These are phyloP conservation scores for Echinometra lucunter DNA, from an alignment of 53 echinoderm and acorn worm species.

Conservation along the genomic window DNA sequence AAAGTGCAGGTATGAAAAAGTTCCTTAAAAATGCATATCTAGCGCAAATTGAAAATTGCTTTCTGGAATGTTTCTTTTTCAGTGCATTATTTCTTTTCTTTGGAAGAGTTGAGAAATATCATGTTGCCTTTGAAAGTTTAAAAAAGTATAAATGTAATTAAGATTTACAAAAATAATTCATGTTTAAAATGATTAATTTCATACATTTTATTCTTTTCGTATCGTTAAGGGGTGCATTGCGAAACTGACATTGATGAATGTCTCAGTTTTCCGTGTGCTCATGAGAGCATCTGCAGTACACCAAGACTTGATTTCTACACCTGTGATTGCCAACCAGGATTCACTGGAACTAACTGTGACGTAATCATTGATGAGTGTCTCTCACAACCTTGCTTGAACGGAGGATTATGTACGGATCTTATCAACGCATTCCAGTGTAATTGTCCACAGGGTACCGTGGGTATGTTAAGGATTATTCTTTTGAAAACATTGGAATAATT, in stretches of 20 bases:
- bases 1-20: no score
- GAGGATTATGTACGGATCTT: conserved; percentile 54
- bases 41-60: background rate
- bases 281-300: conserved; percentile 46
- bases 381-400: conserved; percentile 57
- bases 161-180: background rate
- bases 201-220: background rate
- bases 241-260: conserved; percentile 72
- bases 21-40: no score
- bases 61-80: background rate
- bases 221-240: conserved; percentile 4
- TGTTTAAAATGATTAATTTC: background rate
- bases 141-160: background rate
- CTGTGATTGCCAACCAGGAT: conserved; percentile 62
- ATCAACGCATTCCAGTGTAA: conserved; percentile 57
- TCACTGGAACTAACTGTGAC: conserved; percentile 62
- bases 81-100: background rate
- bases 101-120: background rate
- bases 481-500: background rate
- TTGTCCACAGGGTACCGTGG: conserved; percentile 51
- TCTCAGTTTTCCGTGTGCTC: conserved; percentile 45
- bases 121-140: background rate
- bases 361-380: conserved; percentile 52
- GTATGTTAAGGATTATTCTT: conserved; percentile 8
- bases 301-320: conserved; percentile 31